Evolutionary conservation across 2,888 invertebrate species (phyloP), one percentile per base, ranked within the genome.

Genomic region (Celastrina argiolus): DNA sequence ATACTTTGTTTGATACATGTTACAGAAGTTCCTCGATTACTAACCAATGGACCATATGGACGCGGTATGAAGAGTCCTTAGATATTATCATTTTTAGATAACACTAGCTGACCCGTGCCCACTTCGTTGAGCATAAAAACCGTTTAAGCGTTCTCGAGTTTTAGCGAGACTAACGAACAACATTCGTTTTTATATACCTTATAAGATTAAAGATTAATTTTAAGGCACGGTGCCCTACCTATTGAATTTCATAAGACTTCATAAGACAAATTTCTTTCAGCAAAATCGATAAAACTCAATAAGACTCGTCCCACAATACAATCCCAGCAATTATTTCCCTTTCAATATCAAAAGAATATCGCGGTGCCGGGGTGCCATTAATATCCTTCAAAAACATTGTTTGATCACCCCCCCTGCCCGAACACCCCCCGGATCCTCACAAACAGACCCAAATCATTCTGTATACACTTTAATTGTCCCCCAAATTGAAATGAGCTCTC

Each of bases 311-410:
- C 16, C 36, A 10, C 22, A 14, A 18, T 18, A 45, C 45, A 51
- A 26, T 51, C 22, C 51, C 34, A 67, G 67, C 71, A 69, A 71
- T 72, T 69, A 72, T 69, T 67, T 71, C 65, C 65, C 67, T 67
- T 70, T 70, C 69, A 67, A 69, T 68, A 72, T 83, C 81, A 79
- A 79, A 80, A 81, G 82, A 82, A 80, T 80, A 79, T 22, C 14
- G 22, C 22, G 82, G 80, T 83, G 83, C 82, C 81, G 72, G 75
- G 75, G 74, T 65, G 31, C 81, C 83, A 86, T 86, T 87, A 86
- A 87, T 87, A 88, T 78, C 81, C 81, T 79, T 87, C 87, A 84
- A 81, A 83, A 83, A 85, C 86, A 86, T 83, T 87, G 85, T 87
- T 87, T 87, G 86, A 76, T 64, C 58, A 6, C 66, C 10, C 67